A percentile compares a stretch with the other conserved stretches of the same genome.
Evolutionary conservation across 2,888 invertebrate species (phyloP).

Genomic region (Brachypterus glaber): DNA sequence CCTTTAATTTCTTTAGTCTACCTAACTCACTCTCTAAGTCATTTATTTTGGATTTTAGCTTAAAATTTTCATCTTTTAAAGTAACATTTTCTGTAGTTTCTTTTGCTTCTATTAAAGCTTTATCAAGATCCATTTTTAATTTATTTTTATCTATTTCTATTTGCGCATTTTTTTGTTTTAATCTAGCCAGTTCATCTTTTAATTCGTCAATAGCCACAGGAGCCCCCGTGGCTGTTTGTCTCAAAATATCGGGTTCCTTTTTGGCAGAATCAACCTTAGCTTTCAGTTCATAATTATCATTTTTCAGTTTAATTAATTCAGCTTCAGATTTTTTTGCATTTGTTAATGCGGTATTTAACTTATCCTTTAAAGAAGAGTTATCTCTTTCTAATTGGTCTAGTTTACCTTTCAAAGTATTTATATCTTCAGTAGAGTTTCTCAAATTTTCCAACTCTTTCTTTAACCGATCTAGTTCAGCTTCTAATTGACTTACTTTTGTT

Average conservation of each 20-base stretch:
- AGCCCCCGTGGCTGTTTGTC: slow-evolving; percentile 1
- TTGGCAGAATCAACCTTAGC: background rate
- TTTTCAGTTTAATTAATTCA: slow-evolving; percentile 10
- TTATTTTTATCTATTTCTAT: no score
- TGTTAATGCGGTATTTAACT: slow-evolving; percentile 16
- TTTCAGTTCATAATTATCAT: slow-evolving; percentile 17
- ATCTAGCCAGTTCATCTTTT: slow-evolving; percentile 15
- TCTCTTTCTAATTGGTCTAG: slow-evolving; percentile 20
- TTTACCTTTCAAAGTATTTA: slow-evolving; percentile 16
- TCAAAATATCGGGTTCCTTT: slow-evolving; percentile 2
- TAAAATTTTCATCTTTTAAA: no score
- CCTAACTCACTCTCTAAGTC: slow-evolving; percentile 17
- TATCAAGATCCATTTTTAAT: no score
- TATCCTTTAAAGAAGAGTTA: slow-evolving; percentile 20
- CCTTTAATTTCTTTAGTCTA: no score
- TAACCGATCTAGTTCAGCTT: slow-evolving; percentile 18
- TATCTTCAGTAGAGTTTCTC: slow-evolving; percentile 19
- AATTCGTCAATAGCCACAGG: no score
- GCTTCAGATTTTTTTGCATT: slow-evolving; percentile 13
- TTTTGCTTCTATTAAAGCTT: no score
- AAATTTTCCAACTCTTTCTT: slow-evolving; percentile 16
- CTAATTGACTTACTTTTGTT: slow-evolving; percentile 16
- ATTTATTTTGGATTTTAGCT: slow-evolving; percentile 18
- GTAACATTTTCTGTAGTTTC: no score
- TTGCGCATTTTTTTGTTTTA: no score